Percentiles rank a stretch among this genome's conserved stretches.
phyloP scores from a whole-genome alignment of 1,140 invertebrate species.

The Dendroctonus ponderosae region DNA sequence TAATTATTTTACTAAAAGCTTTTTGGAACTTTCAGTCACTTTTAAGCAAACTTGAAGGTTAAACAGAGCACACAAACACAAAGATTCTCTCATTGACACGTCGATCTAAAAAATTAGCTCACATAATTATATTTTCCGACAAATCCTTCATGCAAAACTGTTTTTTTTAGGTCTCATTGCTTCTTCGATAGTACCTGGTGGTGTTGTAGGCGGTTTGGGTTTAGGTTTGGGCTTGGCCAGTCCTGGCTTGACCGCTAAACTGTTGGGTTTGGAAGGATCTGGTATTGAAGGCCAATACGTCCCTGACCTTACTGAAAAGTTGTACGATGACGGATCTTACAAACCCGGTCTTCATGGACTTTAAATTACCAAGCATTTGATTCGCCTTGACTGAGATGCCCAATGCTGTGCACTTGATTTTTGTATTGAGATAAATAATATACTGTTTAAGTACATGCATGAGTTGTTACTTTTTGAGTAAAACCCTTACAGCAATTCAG shows the following conservation, averaged over 20 bases:
- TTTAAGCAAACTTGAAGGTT: too few species aligned
- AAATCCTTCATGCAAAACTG: too few species aligned
- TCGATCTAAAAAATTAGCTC: too few species aligned
- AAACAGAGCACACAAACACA: too few species aligned
- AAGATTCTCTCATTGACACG: too few species aligned
- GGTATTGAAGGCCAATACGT: conserved; percentile 42
- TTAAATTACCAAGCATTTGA: background rate
- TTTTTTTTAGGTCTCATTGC: background rate
- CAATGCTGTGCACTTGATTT: conserved; percentile 16
- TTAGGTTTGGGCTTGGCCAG: conserved; percentile 24
- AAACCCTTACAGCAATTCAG: too few species aligned
- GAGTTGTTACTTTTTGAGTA: too few species aligned
- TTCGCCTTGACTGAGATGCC: conserved; percentile 7
- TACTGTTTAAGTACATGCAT: background rate
- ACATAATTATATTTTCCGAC: too few species aligned
- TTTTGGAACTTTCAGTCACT: too few species aligned
- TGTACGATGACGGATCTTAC: conserved; percentile 44
- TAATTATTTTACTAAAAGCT: too few species aligned
- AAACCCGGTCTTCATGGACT: conserved; percentile 29
- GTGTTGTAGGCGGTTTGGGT: conserved; percentile 8
- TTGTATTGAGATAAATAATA: conserved; percentile 1
- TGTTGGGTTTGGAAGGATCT: conserved; percentile 36
- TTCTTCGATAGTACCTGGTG: background rate
- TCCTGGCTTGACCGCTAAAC: conserved; percentile 24
- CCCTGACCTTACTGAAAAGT: conserved; percentile 39